phyloP scores from a whole-genome alignment of 2,888 invertebrate species.

The Dynastes hyllus region DNA sequence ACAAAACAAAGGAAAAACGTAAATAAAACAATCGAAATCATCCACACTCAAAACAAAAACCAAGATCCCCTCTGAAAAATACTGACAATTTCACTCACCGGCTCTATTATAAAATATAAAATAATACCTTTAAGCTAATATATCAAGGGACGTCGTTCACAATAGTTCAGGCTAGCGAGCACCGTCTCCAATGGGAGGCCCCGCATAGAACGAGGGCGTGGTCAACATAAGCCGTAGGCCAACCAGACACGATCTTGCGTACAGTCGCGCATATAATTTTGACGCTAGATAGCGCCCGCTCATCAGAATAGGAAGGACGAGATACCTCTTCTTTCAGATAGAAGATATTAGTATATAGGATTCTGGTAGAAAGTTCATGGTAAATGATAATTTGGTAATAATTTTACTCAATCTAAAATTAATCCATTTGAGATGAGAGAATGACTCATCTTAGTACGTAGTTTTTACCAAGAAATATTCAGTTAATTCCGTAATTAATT shows the following conservation, averaged over 20 bases:
- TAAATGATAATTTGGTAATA: too few relatives aligned
- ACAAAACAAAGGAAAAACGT: too few relatives aligned
- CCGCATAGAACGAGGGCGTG: conserved; percentile 13
- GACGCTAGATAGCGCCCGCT: not conserved
- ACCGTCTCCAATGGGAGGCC: conserved; percentile 12
- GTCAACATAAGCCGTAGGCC: not conserved
- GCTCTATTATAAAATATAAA: not conserved
- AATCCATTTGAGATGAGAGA: too few relatives aligned
- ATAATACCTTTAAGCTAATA: not conserved
- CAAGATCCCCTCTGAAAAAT: too few relatives aligned
- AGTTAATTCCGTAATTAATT: too few relatives aligned
- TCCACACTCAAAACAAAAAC: too few relatives aligned
- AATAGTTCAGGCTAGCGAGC: not conserved
- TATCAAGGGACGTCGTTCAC: conserved; percentile 4
- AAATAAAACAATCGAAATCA: too few relatives aligned
- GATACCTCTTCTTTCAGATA: conserved; percentile 4
- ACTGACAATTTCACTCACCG: not conserved
- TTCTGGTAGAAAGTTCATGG: not conserved
- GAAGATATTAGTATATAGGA: too few relatives aligned
- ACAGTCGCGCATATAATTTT: not conserved
- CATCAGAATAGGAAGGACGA: too few relatives aligned
- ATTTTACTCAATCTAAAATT: too few relatives aligned
- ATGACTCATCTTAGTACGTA: too few relatives aligned
- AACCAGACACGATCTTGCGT: not conserved
- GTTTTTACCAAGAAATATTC: too few relatives aligned